These are phyloP conservation scores for Lordiphosa clarofinis DNA, from an alignment of 1,140 invertebrate genomes.

Conservation along the genomic window DNA sequence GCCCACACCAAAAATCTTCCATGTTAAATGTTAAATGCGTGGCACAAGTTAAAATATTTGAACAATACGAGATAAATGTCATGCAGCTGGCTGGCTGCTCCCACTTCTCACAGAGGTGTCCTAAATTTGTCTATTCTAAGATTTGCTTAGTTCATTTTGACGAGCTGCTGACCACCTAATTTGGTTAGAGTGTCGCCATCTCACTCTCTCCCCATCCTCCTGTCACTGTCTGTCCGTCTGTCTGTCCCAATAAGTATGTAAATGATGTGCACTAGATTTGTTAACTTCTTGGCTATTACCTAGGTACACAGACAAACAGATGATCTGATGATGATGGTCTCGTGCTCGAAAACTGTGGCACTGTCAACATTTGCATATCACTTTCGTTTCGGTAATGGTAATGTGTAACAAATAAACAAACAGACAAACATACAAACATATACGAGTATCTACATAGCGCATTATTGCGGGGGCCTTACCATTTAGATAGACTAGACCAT, in stretches of 20 bases:
- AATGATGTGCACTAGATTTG: conserved; percentile 20
- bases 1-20: too few relatives aligned
- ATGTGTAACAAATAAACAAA: conserved; percentile 42
- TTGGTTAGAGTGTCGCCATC: conserved; percentile 13
- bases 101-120: conserved; percentile 17
- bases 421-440: too few relatives aligned
- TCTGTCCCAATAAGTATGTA: not conserved
- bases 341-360: conserved; percentile 45
- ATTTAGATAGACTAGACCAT: not conserved
- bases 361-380: conserved; percentile 68
- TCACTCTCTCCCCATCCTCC: too few relatives aligned
- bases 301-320: conserved; percentile 19
- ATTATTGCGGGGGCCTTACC: not conserved
- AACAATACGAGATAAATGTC: conserved; percentile 62
- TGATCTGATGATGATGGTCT: conserved; percentile 36
- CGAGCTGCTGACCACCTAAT: conserved; percentile 42
- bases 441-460: conserved; percentile 8
- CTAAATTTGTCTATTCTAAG: conserved; percentile 65
- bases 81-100: conserved; percentile 55
- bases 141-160: conserved; percentile 35
- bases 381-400: conserved; percentile 58
- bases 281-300: conserved; percentile 38
- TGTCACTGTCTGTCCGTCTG: too few relatives aligned
- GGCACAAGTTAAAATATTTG: conserved; percentile 40
- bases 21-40: conserved; percentile 55